These are phyloP conservation scores for Sapajus apella DNA, from an alignment of 2,113 vertebrate genomes.

Conservation along the genomic window DNA sequence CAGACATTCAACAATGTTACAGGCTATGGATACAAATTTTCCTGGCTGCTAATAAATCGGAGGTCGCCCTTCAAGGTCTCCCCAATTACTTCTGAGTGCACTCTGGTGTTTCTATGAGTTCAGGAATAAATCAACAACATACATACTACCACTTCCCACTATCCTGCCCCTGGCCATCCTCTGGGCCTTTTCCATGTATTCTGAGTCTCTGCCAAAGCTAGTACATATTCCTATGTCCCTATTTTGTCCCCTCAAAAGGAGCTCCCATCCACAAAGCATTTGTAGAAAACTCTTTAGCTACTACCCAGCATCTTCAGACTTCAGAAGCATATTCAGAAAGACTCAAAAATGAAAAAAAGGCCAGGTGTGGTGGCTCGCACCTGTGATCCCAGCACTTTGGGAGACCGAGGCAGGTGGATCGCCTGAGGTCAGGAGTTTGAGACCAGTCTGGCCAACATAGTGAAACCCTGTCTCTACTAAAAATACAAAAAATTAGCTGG, in stretches of 20 bases:
- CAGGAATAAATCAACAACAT: background rate
- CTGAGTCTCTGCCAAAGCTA: background rate
- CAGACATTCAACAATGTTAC: background rate
- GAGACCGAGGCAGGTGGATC: no score
- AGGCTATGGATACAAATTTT: background rate
- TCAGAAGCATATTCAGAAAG: background rate
- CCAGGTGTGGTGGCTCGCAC: no score
- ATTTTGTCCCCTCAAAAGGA: background rate
- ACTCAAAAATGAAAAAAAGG: background rate
- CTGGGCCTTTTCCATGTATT: background rate
- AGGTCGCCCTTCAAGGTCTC: background rate
- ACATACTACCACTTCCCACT: no score
- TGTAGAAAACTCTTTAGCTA: background rate
- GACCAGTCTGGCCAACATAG: no score
- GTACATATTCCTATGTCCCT: background rate
- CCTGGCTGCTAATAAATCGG: background rate
- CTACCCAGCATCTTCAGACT: background rate
- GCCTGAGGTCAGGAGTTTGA: no score
- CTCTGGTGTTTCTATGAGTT: background rate
- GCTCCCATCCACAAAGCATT: background rate
- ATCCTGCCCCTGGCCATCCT: background rate
- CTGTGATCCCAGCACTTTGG: no score
- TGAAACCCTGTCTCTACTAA: no score
- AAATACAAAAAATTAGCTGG: no score
- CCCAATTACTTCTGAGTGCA: background rate